Conservation (phyloP, 2,797 vertebrate species). For the Coranthus polyacanthus region DNA sequence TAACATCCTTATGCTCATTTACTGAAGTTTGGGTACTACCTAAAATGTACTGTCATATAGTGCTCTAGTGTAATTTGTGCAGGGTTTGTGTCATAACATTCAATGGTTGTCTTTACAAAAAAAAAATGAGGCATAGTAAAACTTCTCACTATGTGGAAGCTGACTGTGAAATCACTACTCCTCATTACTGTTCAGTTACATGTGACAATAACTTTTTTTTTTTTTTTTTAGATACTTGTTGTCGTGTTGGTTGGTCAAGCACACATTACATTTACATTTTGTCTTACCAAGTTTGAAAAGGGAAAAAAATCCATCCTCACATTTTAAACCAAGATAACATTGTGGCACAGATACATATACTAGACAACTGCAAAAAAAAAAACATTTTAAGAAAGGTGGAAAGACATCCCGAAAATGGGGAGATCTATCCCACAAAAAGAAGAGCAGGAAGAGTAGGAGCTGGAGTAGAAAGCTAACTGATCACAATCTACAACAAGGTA, state of each 20-base stretch:
- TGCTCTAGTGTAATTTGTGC: too few relatives aligned
- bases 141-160: not conserved
- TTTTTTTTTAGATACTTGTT: slow-evolving; percentile 21
- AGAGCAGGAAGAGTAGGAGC: slow-evolving; percentile 29
- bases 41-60: too few relatives aligned
- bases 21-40: too few relatives aligned
- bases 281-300: slow-evolving; percentile 14
- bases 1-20: not conserved
- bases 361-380: too few relatives aligned
- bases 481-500: slow-evolving; percentile 56
- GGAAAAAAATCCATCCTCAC: not conserved
- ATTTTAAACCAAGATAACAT: not conserved
- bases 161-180: not conserved
- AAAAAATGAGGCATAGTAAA: not conserved
- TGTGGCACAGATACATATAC: not conserved
- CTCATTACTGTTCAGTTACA: not conserved
- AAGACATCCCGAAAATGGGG: slow-evolving; percentile 34
- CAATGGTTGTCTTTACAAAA: not conserved
- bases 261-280: not conserved
- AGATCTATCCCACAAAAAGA: slow-evolving; percentile 35
- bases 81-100: too few relatives aligned
- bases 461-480: slow-evolving; percentile 46
- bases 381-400: too few relatives aligned
- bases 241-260: slow-evolving; percentile 22
- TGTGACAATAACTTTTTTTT: too few relatives aligned